Evolutionary conservation across 2,888 invertebrate species (phyloP).

Genomic region (Aporophyla lueneburgensis): DNA sequence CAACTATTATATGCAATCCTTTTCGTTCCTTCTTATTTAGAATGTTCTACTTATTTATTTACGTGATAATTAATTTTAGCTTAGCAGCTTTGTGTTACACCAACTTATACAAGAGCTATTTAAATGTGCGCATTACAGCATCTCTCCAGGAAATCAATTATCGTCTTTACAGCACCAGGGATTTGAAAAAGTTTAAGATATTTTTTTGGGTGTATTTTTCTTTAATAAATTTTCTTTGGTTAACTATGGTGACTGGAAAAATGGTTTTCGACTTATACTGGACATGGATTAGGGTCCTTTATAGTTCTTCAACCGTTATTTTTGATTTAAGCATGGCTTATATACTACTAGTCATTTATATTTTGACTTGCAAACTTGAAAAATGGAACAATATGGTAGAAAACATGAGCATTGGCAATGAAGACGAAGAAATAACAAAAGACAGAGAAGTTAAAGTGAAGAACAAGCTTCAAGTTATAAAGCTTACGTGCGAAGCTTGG

Average conservation of each 20-base stretch:
- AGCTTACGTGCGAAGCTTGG: conserved; percentile 27
- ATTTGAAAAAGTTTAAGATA: conserved; percentile 8
- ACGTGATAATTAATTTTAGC: background rate
- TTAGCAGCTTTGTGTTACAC: conserved; percentile 5
- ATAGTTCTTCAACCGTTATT: conserved; percentile 5
- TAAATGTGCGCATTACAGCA: background rate
- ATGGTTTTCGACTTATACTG: conserved; percentile 17
- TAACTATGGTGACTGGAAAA: conserved; percentile 17
- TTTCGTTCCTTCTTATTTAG: conserved; percentile 8
- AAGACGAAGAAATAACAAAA: background rate
- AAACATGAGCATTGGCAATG: background rate
- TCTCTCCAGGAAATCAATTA: conserved; percentile 20
- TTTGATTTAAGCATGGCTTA: conserved; percentile 30
- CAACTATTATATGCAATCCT: conserved; percentile 19
- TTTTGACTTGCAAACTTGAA: conserved; percentile 28
- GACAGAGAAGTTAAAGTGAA: background rate
- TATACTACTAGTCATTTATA: conserved; percentile 22
- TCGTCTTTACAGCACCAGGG: conserved; percentile 6
- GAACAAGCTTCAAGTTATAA: conserved; percentile 18
- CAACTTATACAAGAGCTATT: background rate
- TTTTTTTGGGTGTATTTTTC: background rate
- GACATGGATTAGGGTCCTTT: conserved; percentile 17
- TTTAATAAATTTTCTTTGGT: background rate
- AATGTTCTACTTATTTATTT: conserved; percentile 25
- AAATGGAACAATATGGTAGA: conserved; percentile 30